Conservation (phyloP, 2,888 invertebrate species). For the Beris chalybata region DNA sequence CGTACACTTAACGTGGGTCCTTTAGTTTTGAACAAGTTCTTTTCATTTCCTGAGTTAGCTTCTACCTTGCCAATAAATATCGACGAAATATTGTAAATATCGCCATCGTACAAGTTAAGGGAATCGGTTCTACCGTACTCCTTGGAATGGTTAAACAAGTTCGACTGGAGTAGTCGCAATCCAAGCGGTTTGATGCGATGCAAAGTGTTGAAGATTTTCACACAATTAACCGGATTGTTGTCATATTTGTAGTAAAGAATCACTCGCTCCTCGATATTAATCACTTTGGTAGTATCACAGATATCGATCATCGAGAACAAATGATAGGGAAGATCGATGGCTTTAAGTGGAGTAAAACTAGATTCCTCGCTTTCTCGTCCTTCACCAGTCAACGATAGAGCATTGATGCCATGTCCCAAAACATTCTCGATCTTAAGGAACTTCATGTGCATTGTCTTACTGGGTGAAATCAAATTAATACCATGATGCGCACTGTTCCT, state of each 20-base stretch:
- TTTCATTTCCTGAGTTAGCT: conserved; percentile 70
- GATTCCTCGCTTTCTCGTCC: conserved; percentile 84
- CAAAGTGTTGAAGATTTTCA: conserved; percentile 91
- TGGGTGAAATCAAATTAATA: conserved; percentile 87
- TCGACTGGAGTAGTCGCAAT: conserved; percentile 85
- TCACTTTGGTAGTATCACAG: conserved; percentile 92
- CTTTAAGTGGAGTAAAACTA: conserved; percentile 83
- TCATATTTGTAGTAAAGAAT: conserved; percentile 96
- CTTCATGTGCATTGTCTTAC: conserved; percentile 76
- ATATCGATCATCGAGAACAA: conserved; percentile 94
- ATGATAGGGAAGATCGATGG: conserved; percentile 83
- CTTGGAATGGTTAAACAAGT: conserved; percentile 84
- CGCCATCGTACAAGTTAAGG: conserved; percentile 87
- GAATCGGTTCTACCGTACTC: conserved; percentile 82
- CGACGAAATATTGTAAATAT: conserved; percentile 83
- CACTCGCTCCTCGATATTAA: conserved; percentile 85
- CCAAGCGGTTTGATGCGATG: conserved; percentile 86
- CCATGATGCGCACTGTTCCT: conserved; percentile 87
- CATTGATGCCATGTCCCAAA: conserved; percentile 86
- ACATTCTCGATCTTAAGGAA: conserved; percentile 76
- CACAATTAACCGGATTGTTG: conserved; percentile 93
- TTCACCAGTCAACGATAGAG: conserved; percentile 90
- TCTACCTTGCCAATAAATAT: conserved; percentile 72
- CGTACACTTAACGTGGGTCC: conserved; percentile 85
- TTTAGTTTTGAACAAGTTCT: conserved; percentile 73